Conservation (phyloP, 2,797 vertebrate genomes). For the Amazonetta brasiliensis region DNA sequence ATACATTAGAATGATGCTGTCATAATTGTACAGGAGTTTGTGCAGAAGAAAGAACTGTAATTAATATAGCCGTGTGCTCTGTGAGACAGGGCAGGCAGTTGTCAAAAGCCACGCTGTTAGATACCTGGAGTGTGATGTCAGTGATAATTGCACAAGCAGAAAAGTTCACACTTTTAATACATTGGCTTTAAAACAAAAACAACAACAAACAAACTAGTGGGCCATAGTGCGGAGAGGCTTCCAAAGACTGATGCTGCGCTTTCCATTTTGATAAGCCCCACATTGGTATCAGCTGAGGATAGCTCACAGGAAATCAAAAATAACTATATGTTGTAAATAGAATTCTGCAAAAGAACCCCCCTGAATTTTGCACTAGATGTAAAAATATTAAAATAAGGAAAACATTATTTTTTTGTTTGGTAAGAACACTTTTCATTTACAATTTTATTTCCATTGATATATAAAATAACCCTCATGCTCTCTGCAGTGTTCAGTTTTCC, state of each 20-base stretch:
- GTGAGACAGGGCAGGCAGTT: conserved; percentile 26
- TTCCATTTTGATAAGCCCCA: background rate
- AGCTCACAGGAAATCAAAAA: conserved; percentile 26
- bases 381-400: background rate
- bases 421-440: background rate
- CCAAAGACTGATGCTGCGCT: background rate
- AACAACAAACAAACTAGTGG: background rate
- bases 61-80: background rate
- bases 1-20: conserved; percentile 10
- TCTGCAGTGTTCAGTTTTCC: background rate
- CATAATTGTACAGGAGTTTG: conserved; percentile 20
- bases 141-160: background rate
- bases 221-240: background rate
- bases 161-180: background rate
- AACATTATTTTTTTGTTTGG: background rate
- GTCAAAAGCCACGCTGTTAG: background rate
- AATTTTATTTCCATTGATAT: background rate
- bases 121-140: background rate
- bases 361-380: too few relatives aligned
- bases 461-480: fast-evolving
- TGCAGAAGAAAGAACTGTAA: conserved; percentile 20
- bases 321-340: background rate
- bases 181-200: background rate
- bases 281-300: background rate
- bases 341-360: background rate